Evolutionary conservation across 2,113 vertebrate genomes (phyloP).

Genomic region (Ochotona princeps): DNA sequence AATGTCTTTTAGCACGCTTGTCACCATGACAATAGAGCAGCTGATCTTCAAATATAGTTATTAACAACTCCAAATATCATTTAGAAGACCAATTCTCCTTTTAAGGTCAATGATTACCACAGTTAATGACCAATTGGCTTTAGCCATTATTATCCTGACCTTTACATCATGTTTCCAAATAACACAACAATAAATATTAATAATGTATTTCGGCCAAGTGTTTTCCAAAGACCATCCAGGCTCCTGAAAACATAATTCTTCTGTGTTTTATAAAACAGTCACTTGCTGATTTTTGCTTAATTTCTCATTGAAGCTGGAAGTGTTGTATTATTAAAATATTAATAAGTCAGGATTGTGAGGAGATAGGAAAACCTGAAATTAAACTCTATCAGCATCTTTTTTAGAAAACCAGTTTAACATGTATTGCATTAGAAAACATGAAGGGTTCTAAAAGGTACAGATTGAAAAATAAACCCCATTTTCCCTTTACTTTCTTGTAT

Average conservation of each 20-base stretch:
- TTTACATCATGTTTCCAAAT: slow-evolving; percentile 67
- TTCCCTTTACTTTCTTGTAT: not conserved
- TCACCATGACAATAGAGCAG: slow-evolving; percentile 67
- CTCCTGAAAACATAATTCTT: slow-evolving; percentile 58
- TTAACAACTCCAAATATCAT: slow-evolving; percentile 76
- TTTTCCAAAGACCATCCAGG: slow-evolving; percentile 49
- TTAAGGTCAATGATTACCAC: slow-evolving; percentile 74
- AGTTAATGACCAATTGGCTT: slow-evolving; percentile 75
- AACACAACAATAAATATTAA: slow-evolving; percentile 70
- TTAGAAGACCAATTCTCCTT: slow-evolving; percentile 69
- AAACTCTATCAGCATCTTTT: not conserved
- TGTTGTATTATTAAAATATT: slow-evolving; percentile 53
- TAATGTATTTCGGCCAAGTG: slow-evolving; percentile 58
- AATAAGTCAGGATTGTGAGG: not conserved
- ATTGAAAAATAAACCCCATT: slow-evolving; percentile 39
- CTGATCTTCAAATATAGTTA: slow-evolving; percentile 77
- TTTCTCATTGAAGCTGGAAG: not conserved
- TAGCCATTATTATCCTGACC: slow-evolving; percentile 64
- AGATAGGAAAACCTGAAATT: not conserved
- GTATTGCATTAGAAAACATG: not conserved
- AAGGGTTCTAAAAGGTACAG: not conserved
- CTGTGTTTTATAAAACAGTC: slow-evolving; percentile 54
- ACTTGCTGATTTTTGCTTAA: slow-evolving; percentile 51
- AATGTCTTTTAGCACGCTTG: slow-evolving; percentile 70
- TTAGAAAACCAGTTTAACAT: not conserved